Percentiles rank a stretch among this genome's conserved stretches.
Conservation (phyloP, 2,797 vertebrate species). For the Oryzias sinensis region DNA sequence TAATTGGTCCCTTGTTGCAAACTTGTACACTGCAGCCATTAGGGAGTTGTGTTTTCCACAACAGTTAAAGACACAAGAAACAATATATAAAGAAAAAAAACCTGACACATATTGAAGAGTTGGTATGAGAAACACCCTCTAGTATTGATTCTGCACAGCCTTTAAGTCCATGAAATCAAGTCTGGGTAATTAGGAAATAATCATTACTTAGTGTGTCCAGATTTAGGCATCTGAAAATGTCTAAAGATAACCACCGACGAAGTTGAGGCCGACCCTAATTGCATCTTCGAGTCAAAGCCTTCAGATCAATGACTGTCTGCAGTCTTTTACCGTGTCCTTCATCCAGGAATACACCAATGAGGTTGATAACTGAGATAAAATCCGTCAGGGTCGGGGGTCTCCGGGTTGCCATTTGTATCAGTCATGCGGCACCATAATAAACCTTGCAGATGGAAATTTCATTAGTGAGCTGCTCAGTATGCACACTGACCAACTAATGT, state of each 20-base stretch:
- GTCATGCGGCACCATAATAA: conserved; percentile 33
- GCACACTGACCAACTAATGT: conserved; percentile 22
- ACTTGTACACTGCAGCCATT: not conserved
- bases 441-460: conserved; percentile 39
- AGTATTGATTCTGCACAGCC: conserved; percentile 7
- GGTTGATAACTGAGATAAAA: conserved; percentile 60
- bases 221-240: conserved; percentile 36
- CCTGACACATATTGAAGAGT: conserved; percentile 1
- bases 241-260: conserved; percentile 60
- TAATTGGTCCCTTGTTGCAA: conserved; percentile 1
- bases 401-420: conserved; percentile 48
- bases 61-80: not conserved
- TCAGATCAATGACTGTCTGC: conserved; percentile 62
- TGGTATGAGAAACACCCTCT: conserved; percentile 14
- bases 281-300: conserved; percentile 64
- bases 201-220: conserved; percentile 32
- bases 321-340: conserved; percentile 58
- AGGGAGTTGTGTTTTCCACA: conserved; percentile 1
- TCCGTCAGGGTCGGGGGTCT: conserved; percentile 54
- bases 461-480: conserved; percentile 40
- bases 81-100: conserved; percentile 1
- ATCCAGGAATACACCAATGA: conserved; percentile 39
- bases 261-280: conserved; percentile 60
- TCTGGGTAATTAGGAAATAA: conserved; percentile 53
- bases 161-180: conserved; percentile 39